Percentiles rank a stretch among this genome's conserved stretches.
Conservation (phyloP, 2,888 invertebrate genomes). For the Melolontha melolontha region DNA sequence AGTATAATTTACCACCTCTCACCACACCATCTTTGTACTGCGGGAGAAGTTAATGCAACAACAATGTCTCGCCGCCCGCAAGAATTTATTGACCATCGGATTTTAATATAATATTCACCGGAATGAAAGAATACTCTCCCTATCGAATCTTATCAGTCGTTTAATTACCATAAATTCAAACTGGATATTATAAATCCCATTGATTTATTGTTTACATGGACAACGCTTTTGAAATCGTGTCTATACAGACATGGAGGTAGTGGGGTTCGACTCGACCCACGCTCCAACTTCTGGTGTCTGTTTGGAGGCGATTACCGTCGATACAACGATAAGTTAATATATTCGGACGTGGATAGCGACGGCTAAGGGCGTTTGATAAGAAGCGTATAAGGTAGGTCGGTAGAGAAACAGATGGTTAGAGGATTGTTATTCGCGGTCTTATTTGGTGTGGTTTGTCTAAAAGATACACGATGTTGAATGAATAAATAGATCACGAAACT, state of each 20-base stretch:
- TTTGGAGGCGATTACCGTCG: conserved; percentile 49
- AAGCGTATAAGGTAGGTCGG: conserved; percentile 31
- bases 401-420: conserved; percentile 28
- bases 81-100: conserved; percentile 24
- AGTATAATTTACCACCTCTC: conserved; percentile 21
- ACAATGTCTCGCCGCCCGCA: conserved; percentile 34
- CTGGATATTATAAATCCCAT: conserved; percentile 42
- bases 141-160: conserved; percentile 43
- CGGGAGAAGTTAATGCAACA: conserved; percentile 29
- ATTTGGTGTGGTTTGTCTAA: conserved; percentile 32
- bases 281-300: conserved; percentile 19
- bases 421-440: conserved; percentile 30
- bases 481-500: conserved; percentile 34
- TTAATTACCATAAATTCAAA: conserved; percentile 48
- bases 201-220: conserved; percentile 44
- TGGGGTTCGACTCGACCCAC: conserved; percentile 28
- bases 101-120: conserved; percentile 37
- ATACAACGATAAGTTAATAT: conserved; percentile 54
- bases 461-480: conserved; percentile 28
- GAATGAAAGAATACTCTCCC: conserved; percentile 16
- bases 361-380: conserved; percentile 45
- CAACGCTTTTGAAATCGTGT: conserved; percentile 20
- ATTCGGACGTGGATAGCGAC: conserved; percentile 46
- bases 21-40: conserved; percentile 30
- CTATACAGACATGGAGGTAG: conserved; percentile 9